Conservation (phyloP, 2,888 invertebrate genomes). For the Nycteola revayana region DNA sequence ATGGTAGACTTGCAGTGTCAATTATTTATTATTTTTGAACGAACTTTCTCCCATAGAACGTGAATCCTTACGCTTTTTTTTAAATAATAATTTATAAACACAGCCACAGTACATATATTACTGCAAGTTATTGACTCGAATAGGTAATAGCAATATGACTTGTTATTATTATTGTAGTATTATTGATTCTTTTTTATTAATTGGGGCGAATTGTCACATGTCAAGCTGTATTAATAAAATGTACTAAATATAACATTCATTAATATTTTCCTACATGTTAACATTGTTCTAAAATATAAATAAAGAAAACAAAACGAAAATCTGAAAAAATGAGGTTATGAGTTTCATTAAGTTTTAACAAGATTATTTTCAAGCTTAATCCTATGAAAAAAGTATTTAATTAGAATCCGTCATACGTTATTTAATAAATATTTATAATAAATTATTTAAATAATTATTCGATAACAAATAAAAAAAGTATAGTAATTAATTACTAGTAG, state of each 20-base stretch:
- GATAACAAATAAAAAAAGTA: constrained; percentile 25
- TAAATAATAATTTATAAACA: no score
- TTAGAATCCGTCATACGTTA: constrained; percentile 20
- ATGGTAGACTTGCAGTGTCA: no score
- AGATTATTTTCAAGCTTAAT: constrained; percentile 22
- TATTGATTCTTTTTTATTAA: constrained; percentile 1
- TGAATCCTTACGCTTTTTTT: no score
- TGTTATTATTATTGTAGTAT: no score
- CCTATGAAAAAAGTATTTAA: constrained; percentile 12
- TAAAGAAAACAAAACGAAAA: constrained; percentile 17
- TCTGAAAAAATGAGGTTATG: constrained; percentile 14
- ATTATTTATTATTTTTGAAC: no score
- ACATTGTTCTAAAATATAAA: constrained; percentile 25
- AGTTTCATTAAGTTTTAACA: constrained; percentile 17
- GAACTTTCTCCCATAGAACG: no score
- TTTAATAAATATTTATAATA: constrained; percentile 15
- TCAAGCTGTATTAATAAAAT: constrained; percentile 22
- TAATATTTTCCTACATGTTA: constrained; percentile 31
- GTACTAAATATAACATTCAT: constrained; percentile 24
- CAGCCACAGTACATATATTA: no score
- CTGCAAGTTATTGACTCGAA: no score
- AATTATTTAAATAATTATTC: constrained; percentile 25
- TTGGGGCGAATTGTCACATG: constrained; percentile 18
- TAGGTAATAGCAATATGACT: no score
- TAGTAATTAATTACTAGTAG: constrained; percentile 37